Evolutionary conservation across 2,797 vertebrate genomes (phyloP).

Genomic region (Buphagus erythrorhynchus): DNA sequence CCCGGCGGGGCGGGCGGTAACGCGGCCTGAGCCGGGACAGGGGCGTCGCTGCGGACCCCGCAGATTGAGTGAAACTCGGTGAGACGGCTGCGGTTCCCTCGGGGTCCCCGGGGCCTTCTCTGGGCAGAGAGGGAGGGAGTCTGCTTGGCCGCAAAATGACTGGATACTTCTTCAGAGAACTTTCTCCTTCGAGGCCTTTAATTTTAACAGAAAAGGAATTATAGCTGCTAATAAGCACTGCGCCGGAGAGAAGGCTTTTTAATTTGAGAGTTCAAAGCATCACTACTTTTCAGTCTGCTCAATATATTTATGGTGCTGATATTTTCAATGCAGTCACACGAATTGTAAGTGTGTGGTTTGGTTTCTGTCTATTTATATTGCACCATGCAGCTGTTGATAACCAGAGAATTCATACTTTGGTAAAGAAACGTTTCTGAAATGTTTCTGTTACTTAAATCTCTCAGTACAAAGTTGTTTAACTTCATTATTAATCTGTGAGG

Average conservation of each 20-base stretch:
- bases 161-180: neutral
- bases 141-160: fast-evolving
- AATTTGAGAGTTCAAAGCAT: neutral
- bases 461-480: neutral
- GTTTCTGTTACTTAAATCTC: neutral
- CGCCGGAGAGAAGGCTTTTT: neutral
- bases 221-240: fast-evolving
- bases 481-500: neutral
- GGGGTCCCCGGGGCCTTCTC: neutral
- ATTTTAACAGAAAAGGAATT: fast-evolving
- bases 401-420: neutral
- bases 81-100: neutral
- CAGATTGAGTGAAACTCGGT: fast-evolving
- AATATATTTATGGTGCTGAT: fast-evolving
- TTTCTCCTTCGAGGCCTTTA: neutral
- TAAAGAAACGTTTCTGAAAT: neutral
- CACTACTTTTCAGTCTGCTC: fast-evolving
- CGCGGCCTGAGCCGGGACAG: neutral
- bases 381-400: fast-evolving
- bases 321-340: fast-evolving
- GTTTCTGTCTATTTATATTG: fast-evolving
- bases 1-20: neutral
- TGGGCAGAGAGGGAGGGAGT: too few species aligned
- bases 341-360: fast-evolving
- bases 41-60: fast-evolving